phyloP scores from a whole-genome alignment of 2,888 invertebrate species.

The Scaptomyza parva region DNA sequence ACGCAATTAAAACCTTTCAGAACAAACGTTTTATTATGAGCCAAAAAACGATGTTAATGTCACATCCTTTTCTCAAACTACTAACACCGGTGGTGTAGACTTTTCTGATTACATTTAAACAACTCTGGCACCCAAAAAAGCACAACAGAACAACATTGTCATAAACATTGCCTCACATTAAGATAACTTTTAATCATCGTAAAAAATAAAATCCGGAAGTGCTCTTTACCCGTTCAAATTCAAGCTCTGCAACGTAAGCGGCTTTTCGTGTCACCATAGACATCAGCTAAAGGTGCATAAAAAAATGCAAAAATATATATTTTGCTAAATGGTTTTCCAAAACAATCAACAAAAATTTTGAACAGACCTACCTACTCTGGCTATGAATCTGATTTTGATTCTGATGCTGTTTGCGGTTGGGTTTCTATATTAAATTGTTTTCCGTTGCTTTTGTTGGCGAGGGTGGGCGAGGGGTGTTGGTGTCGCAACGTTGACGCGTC shows the following conservation, averaged over 20 bases:
- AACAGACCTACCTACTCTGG: conserved; percentile 46
- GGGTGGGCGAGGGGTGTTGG: conserved; percentile 5
- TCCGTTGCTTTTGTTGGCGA: conserved; percentile 34
- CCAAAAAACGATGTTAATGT: conserved; percentile 49
- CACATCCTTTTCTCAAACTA: background rate
- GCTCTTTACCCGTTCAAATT: conserved; percentile 11
- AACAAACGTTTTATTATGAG: conserved; percentile 71
- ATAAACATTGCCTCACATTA: conserved; percentile 73
- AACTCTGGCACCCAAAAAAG: conserved; percentile 48
- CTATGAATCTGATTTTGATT: conserved; percentile 15
- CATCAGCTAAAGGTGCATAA: conserved; percentile 51
- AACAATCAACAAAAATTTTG: conserved; percentile 44
- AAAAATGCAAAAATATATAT: conserved; percentile 41
- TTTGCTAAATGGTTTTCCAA: conserved; percentile 41
- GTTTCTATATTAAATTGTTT: conserved; percentile 69
- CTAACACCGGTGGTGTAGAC: no score
- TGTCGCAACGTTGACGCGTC: conserved; percentile 15
- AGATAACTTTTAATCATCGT: conserved; percentile 79
- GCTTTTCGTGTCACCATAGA: conserved; percentile 66
- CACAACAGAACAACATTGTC: conserved; percentile 63
- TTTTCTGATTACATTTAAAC: conserved; percentile 30
- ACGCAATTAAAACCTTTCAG: conserved; percentile 74
- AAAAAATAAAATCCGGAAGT: conserved; percentile 57
- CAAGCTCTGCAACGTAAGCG: conserved; percentile 65
- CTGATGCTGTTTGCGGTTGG: conserved; percentile 26